Conservation (phyloP, 1,140 invertebrate genomes). For the Mycetomoellerius zeteki region DNA sequence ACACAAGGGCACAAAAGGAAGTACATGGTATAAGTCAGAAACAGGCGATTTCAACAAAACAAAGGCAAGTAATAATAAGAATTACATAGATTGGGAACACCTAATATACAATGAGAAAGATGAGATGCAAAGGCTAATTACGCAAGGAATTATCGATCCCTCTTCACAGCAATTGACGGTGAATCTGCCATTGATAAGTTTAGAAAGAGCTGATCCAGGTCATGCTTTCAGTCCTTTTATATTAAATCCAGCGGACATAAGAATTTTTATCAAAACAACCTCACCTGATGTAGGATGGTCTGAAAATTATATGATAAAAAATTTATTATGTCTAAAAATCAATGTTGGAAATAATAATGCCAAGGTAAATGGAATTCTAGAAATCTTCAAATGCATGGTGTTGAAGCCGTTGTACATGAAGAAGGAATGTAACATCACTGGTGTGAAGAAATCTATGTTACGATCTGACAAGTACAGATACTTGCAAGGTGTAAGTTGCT, state of each 20-base stretch:
- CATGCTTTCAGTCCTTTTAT: conserved; percentile 81
- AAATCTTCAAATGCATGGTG: conserved; percentile 82
- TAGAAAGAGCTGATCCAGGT: conserved; percentile 80
- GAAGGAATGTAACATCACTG: conserved; percentile 73
- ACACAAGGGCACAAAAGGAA: conserved; percentile 71
- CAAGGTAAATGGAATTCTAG: conserved; percentile 72
- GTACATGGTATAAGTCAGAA: conserved; percentile 70
- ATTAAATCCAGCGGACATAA: conserved; percentile 81
- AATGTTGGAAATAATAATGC: conserved; percentile 67
- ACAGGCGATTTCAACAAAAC: conserved; percentile 56
- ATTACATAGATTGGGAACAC: conserved; percentile 82
- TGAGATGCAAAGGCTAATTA: conserved; percentile 79
- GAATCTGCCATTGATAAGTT: conserved; percentile 80
- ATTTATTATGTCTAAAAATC: conserved; percentile 82
- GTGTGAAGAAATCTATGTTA: conserved; percentile 83
- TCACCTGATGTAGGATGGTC: conserved; percentile 85
- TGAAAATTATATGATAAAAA: conserved; percentile 83
- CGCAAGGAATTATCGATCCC: conserved; percentile 76
- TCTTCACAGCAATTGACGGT: conserved; percentile 77
- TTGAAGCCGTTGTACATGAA: conserved; percentile 84
- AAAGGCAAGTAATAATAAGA: conserved; percentile 62
- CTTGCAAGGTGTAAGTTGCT: conserved; percentile 84
- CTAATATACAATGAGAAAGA: conserved; percentile 80
- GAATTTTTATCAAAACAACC: conserved; percentile 83
- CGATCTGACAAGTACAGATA: conserved; percentile 83